A percentile compares a stretch with the other conserved stretches of the same genome.
phyloP scores from a whole-genome alignment of 2,888 invertebrate species.

The Malachius bipustulatus region DNA sequence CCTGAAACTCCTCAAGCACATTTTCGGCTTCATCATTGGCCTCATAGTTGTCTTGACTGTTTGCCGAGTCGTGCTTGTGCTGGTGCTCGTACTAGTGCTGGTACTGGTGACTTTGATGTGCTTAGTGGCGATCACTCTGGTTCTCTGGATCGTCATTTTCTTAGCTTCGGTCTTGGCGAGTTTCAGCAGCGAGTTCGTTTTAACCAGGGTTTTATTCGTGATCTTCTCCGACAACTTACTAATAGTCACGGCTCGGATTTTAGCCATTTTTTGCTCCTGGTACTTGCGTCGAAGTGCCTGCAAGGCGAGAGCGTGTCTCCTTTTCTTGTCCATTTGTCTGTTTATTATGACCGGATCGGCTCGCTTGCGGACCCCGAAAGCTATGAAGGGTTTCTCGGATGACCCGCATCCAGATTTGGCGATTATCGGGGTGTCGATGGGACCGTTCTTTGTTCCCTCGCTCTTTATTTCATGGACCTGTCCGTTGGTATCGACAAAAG shows the following conservation, averaged over 20 bases:
- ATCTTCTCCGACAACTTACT: conserved; percentile 36
- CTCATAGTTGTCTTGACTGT: conserved; percentile 24
- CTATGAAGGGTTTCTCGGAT: conserved; percentile 37
- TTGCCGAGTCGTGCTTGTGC: too few relatives aligned
- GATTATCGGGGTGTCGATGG: conserved; percentile 28
- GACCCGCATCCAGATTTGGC: conserved; percentile 26
- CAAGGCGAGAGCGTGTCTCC: conserved; percentile 38
- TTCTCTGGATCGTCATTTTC: conserved; percentile 27
- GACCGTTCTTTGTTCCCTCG: conserved; percentile 30
- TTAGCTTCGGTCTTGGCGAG: conserved; percentile 28
- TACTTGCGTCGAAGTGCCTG: conserved; percentile 48
- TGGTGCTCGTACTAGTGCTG: too few relatives aligned
- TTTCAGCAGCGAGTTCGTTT: conserved; percentile 39
- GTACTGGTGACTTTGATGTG: conserved; percentile 33
- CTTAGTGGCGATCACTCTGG: conserved; percentile 33
- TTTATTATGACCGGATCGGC: conserved; percentile 40
- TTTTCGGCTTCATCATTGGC: conserved; percentile 31
- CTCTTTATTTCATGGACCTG: conserved; percentile 32
- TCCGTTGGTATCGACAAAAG: conserved; percentile 33
- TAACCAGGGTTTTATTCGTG: conserved; percentile 35
- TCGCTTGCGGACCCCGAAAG: conserved; percentile 46
- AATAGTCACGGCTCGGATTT: conserved; percentile 38
- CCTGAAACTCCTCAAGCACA: conserved; percentile 38
- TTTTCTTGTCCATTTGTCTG: conserved; percentile 35
- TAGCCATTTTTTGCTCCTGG: conserved; percentile 48